phyloP scores from a whole-genome alignment of 2,113 vertebrate species.

The Chelonoidis abingdonii region DNA sequence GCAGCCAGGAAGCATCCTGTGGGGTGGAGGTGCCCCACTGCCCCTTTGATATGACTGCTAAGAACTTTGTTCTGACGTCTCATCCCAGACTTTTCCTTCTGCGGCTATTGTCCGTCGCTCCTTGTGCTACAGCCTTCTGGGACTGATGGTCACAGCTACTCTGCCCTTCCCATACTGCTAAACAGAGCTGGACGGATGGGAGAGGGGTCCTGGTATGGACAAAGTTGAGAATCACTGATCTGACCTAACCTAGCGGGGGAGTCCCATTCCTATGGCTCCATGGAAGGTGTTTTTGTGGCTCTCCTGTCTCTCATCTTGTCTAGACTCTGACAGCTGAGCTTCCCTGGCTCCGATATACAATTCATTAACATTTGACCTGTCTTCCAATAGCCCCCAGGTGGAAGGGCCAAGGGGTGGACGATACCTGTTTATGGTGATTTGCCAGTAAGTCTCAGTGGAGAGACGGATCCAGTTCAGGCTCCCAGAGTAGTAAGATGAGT shows the following conservation, averaged over 20 bases:
- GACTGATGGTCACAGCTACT: too few relatives aligned
- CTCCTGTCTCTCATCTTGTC: background rate
- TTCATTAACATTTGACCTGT: background rate
- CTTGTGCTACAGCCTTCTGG: too few relatives aligned
- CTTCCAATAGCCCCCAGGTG: background rate
- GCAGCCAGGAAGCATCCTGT: too few relatives aligned
- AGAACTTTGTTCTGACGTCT: too few relatives aligned
- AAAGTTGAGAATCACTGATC: background rate
- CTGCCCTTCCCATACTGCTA: background rate
- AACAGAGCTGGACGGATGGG: background rate
- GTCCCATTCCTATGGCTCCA: background rate
- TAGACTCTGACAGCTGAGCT: background rate
- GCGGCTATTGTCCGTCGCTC: too few relatives aligned
- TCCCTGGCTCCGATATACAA: too few relatives aligned
- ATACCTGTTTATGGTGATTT: constrained; percentile 76
- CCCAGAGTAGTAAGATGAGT: constrained; percentile 67
- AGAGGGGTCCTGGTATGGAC: background rate
- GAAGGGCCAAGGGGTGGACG: background rate
- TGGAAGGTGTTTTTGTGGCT: background rate
- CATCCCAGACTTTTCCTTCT: too few relatives aligned
- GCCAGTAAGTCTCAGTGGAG: constrained; percentile 64
- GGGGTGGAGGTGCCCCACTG: too few relatives aligned
- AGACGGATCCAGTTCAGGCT: constrained; percentile 74
- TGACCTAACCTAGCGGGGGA: background rate
- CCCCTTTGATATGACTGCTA: too few relatives aligned